Percentiles rank a stretch among this genome's conserved stretches.
These are phyloP conservation scores for Venturia canescens DNA, from an alignment of 1,140 invertebrate genomes.

Conservation along the genomic window DNA sequence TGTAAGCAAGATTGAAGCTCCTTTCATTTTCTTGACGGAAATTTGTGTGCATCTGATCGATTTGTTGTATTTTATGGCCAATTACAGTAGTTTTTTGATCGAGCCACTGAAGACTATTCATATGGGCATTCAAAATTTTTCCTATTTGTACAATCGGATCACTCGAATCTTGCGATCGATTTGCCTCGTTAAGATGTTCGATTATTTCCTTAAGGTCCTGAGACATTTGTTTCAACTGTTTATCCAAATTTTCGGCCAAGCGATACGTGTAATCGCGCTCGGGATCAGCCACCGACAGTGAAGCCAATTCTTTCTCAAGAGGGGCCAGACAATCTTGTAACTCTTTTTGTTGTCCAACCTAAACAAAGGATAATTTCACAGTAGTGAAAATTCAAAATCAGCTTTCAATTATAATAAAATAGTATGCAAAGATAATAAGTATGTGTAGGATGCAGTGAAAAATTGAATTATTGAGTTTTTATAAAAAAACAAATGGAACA, in stretches of 20 bases:
- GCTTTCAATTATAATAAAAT: too few species aligned
- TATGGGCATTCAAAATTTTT: conserved; percentile 96
- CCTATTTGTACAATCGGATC: conserved; percentile 95
- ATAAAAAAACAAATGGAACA: too few species aligned
- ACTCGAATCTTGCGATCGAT: conserved; percentile 87
- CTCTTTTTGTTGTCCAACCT: conserved; percentile 91
- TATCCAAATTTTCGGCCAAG: conserved; percentile 93
- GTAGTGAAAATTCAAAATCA: too few species aligned
- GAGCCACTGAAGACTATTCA: conserved; percentile 96
- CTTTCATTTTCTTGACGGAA: conserved; percentile 87
- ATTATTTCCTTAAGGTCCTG: conserved; percentile 97
- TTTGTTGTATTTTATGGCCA: conserved; percentile 88
- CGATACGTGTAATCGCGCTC: conserved; percentile 92
- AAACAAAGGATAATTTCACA: conserved; percentile 17
- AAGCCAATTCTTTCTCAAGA: conserved; percentile 87
- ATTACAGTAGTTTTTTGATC: conserved; percentile 87
- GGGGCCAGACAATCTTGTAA: conserved; percentile 91
- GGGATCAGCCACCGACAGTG: conserved; percentile 86
- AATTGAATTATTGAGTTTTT: too few species aligned
- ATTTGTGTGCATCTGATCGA: conserved; percentile 88
- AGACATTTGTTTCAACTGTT: conserved; percentile 95
- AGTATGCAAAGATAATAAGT: too few species aligned
- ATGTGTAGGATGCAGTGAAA: too few species aligned
- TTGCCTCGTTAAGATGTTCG: conserved; percentile 94
- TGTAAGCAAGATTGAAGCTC: conserved; percentile 79